Evolutionary conservation across 2,113 vertebrate species (phyloP), one percentile per base, ranked within the genome.

Genomic region (Centropus unirufus): DNA sequence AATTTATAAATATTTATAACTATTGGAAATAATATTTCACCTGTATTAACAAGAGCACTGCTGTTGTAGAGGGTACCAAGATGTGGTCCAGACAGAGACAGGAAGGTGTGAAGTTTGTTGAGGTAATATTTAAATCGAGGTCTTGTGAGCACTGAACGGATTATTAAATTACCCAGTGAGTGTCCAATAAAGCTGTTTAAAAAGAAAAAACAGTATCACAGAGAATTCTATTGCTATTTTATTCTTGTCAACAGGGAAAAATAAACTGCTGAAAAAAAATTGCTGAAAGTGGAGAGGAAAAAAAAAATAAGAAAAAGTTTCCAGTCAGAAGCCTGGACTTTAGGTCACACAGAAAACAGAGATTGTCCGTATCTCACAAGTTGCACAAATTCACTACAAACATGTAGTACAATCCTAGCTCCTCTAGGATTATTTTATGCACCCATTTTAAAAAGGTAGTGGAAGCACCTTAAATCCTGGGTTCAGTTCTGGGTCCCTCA

Each of bases 21-120:
- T 51, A 61, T 19, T 15, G 72, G 91, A 87, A 62, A 74, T 32
- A 72, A 58, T 12, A 64, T 17, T 30, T 96, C 96, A 99, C 99
- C 99, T 96, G 99, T 99, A 96, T 99, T 99, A 95, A 99, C 99
- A 83, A 99, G 98, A 93, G 99, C 98, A 81, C 99, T 99, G 97
- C 99, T 99, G 97, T 99, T 99, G 97, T 99, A 99, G 66, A 99
- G 97, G 11, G 99, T 99, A 90, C 99, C 99, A 54, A 99, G 98
- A 93, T 99, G 99, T 95, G 99, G 99, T 92, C 99, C 99, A 95
- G 99, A 99, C 47, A 99, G 98, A 61, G 99, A 99, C 4, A 99
- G 98, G 97, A 99, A 99, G 49, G 99, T 99, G 87, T 99, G 98
- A 94, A 99, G 98, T 94, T 98, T 99, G 98, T 95, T 98, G 97